These are phyloP conservation scores for Zoanthus solanderi DNA, from an alignment of 92 coral and sea anemone species.

Conservation along the genomic window DNA sequence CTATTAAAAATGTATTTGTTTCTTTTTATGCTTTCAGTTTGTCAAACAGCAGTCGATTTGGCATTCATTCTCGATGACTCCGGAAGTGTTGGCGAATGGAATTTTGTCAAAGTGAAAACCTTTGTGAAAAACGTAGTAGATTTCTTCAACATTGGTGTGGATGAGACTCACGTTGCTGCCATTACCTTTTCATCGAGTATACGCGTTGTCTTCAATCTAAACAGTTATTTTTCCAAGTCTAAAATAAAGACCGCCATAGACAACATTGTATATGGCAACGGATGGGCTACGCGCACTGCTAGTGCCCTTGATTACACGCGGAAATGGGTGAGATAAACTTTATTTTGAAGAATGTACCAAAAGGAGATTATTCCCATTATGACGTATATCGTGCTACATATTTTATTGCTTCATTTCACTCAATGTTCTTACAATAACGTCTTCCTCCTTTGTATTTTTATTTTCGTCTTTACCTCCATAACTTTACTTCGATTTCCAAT, in stretches of 20 bases:
- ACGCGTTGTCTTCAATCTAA: conserved; percentile 71
- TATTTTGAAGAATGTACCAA: neutral
- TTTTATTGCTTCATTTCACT: no score
- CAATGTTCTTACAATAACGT: no score
- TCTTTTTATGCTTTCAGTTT: conserved; percentile 65
- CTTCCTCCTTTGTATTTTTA: no score
- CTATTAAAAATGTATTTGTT: no score
- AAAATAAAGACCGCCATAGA: conserved; percentile 73
- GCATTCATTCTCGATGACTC: conserved; percentile 92
- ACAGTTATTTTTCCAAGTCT: conserved; percentile 66
- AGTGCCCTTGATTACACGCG: conserved; percentile 78
- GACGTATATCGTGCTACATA: no score
- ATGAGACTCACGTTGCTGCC: conserved; percentile 89
- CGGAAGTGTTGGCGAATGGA: conserved; percentile 80
- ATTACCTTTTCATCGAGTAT: conserved; percentile 70
- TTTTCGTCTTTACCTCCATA: no score
- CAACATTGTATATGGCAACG: conserved; percentile 65
- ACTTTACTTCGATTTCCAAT: no score
- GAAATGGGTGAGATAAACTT: conserved; percentile 6
- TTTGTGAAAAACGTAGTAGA: conserved; percentile 90
- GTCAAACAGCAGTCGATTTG: conserved; percentile 94
- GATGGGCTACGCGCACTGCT: conserved; percentile 85
- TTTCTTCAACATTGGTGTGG: conserved; percentile 88
- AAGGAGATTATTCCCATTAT: neutral
- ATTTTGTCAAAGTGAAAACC: conserved; percentile 77